A percentile compares a stretch with the other conserved stretches of the same genome.
Conservation (phyloP, 2,113 vertebrate species). For the Arizona elegans region DNA sequence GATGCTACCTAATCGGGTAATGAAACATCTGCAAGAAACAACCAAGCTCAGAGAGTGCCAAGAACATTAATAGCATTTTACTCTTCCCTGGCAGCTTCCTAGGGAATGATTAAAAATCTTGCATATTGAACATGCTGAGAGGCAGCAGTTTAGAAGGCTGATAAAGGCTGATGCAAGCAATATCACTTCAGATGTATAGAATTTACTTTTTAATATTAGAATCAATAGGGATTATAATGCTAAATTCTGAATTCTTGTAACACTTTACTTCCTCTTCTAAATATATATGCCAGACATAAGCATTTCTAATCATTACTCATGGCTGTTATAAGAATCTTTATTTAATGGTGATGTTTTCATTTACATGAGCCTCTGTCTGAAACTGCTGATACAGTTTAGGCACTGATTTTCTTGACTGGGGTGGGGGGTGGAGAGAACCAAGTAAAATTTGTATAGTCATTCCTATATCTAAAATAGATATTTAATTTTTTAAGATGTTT, state of each 20-base stretch:
- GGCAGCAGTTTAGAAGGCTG: background rate
- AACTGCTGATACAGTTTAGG: background rate
- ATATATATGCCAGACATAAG: background rate
- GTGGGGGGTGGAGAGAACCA: background rate
- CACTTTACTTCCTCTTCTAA: background rate
- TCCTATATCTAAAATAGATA: background rate
- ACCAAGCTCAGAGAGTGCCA: background rate
- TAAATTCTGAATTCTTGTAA: background rate
- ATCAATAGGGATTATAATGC: background rate
- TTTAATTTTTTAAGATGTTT: background rate
- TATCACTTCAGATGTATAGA: background rate
- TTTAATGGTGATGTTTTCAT: background rate
- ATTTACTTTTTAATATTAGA: background rate
- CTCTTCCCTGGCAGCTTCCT: background rate
- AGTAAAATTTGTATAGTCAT: background rate
- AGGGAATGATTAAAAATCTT: background rate
- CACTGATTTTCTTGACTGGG: background rate
- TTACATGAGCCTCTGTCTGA: background rate
- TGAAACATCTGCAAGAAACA: background rate
- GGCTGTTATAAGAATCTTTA: background rate
- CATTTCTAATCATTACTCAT: background rate
- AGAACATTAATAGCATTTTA: background rate
- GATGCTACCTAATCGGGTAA: background rate
- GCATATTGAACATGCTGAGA: background rate
- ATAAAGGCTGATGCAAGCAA: background rate